A percentile compares a stretch with the other conserved stretches of the same genome.
Conservation (phyloP, 1,140 invertebrate genomes). For the Gonioctena quinquepunctata region DNA sequence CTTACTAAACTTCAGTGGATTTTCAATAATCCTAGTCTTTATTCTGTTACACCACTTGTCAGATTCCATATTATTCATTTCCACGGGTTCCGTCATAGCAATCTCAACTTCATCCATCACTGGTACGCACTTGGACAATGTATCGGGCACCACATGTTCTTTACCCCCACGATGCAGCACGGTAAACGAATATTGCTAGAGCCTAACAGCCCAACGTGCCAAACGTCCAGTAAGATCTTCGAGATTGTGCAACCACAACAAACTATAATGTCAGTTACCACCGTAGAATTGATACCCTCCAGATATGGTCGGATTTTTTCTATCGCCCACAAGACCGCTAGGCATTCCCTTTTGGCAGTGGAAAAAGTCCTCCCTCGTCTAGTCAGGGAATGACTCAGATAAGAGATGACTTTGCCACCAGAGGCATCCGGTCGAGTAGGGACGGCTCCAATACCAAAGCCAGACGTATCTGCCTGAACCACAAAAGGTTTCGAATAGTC, state of each 20-base stretch:
- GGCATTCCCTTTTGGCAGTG: conserved; percentile 54
- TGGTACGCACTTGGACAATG: not conserved
- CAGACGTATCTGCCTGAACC: conserved; percentile 33
- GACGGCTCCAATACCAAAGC: conserved; percentile 28
- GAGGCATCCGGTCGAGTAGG: too few relatives aligned
- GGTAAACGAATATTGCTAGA: conserved; percentile 39
- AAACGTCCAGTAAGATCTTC: conserved; percentile 37
- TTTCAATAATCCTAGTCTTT: not conserved
- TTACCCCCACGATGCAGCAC: conserved; percentile 28
- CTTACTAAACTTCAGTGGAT: conserved; percentile 5
- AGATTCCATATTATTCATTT: not conserved
- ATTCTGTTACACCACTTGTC: conserved; percentile 14
- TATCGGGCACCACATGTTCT: not conserved
- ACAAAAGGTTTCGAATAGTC: conserved; percentile 28
- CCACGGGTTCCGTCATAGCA: not conserved
- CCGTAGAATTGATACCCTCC: conserved; percentile 48
- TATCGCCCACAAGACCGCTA: conserved; percentile 43
- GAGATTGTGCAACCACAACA: conserved; percentile 25
- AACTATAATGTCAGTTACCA: conserved; percentile 55
- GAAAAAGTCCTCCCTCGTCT: conserved; percentile 54
- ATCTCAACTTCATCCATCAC: not conserved
- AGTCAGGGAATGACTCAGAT: conserved; percentile 49
- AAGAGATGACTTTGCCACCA: too few relatives aligned
- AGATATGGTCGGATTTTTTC: conserved; percentile 51
- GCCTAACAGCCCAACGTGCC: conserved; percentile 53